phyloP scores from a whole-genome alignment of 2,113 vertebrate genomes.

The Leptocoma aspasia region DNA sequence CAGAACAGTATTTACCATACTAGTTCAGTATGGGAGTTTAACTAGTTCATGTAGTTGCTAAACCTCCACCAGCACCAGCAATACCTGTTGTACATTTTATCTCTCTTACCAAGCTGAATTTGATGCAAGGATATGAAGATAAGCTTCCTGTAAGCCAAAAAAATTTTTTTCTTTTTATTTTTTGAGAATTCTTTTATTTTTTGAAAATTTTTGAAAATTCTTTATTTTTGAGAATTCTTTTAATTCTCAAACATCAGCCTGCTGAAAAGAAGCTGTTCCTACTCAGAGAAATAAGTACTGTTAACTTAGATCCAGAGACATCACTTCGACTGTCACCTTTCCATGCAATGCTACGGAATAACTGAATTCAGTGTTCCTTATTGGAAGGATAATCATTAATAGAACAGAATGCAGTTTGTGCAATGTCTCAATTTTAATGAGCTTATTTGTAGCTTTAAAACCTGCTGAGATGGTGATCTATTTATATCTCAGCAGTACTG shows the following conservation, averaged over 20 bases:
- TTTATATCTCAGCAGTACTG: background rate
- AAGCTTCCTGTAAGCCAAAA: background rate
- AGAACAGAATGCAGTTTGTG: background rate
- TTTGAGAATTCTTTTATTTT: background rate
- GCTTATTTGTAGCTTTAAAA: background rate
- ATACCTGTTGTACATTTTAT: background rate
- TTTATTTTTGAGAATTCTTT: background rate
- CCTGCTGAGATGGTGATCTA: background rate
- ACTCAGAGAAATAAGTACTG: background rate
- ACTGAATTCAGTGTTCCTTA: background rate
- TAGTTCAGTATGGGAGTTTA: background rate
- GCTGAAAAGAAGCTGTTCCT: background rate
- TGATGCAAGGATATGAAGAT: background rate
- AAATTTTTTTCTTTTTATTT: background rate
- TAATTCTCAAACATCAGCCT: background rate
- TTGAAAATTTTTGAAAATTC: no score
- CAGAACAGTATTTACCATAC: background rate
- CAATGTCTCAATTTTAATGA: slow-evolving; percentile 6
- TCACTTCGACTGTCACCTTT: background rate
- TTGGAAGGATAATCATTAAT: background rate
- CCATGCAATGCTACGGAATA: background rate
- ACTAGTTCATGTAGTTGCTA: background rate
- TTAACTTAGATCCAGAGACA: background rate
- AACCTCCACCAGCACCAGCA: background rate
- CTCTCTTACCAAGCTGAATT: background rate